Base-by-base conservation (phyloP, 2,888 invertebrate species). In the Ophraella communa region DNA sequence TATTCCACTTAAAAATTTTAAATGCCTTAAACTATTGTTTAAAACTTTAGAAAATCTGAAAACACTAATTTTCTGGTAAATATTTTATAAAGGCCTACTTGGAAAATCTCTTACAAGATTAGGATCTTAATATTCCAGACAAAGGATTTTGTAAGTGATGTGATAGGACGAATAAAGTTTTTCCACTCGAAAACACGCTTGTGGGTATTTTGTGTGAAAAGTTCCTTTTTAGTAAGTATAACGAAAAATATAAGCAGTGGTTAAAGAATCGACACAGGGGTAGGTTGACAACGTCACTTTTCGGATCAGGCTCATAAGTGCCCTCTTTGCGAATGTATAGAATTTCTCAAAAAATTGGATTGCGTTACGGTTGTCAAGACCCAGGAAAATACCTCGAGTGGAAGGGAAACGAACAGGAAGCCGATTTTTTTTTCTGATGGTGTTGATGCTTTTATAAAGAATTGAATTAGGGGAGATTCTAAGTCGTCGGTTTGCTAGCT, bases 291-390 rank as follows among this genome's bases (percentile, higher is more conserved):
- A 61, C 68, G 55, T 67, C 66, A 68, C 68, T 65, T 67, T 67
- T 59, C 60, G 49, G 65, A 68, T 68, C 64, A 64, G 66, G 67
- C 65, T 67, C 64, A 70, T 65, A 67, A 70, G 68, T 64, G 60
- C 62, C 66, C 64, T 62, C 30, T 67, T 64, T 64, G 55, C 62
- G 57, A 67, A 35, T 66, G 66, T 68, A 65, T 59, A 65, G 66
- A 71, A 71, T 66, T 67, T 62, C 67, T 66, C 45, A 66, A 67
- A 70, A n/a, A 71, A 71, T 68, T 71, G 65, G 64, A 71, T 67
- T 67, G 62, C 52, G 54, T 47, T 56, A 58, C 21, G 55, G 51
- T 55, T 65, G 63, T 63, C 61, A 60, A 51, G 54, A 33, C 54
- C 45, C 51, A 58, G 66, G 64, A 66, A 66, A 68, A 67, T 53